Base-by-base conservation (phyloP, 1,140 invertebrate genomes). In the Drosophila sproati region DNA sequence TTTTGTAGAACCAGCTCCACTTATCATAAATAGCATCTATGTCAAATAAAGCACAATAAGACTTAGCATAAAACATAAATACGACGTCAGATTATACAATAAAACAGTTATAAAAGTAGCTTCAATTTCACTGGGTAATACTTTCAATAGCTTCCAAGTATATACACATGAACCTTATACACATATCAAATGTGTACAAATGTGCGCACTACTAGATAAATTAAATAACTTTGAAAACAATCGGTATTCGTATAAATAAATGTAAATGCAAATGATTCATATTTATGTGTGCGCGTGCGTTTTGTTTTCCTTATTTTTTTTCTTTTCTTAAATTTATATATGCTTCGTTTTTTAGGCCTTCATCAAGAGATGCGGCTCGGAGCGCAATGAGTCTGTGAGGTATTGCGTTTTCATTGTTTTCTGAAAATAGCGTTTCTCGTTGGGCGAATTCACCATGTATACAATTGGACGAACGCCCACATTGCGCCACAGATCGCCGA, bases 361-460 rank as follows among this genome's bases (percentile, higher is more conserved):
- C 78, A 92, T 87, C 51, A 93, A 66, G 8, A 92, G 71, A 77
- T 93, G 91, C 28, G 92, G 92, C 60, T 93, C 92, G 8, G 92
- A 93, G 28, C 92, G 85, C 67, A 93, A 63, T 4, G 92, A 92
- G 52, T 93, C 91, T 5, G 92, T 93, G 45, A 92, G 66, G 88
- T 93, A 92, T 76, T 92, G 91, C 20, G 85, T 92, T 77, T 92
- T 92, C 78, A 93, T 91, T 10, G 91, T 90, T 50, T 91, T 92
- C 67, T 93, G 92, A 68, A 92, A 93, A 78, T 93, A 93, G 5
- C 92, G 87, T 60, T 93, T 93, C 64, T 93, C 92, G 73, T 92
- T 93, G 20, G 92, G 92, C n/a, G 92, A 93, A 73, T 93, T 93
- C 5, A 93, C 90, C 79, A 92, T 92, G 28, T 92, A 93, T 3